phyloP scores from a whole-genome alignment of 2,113 vertebrate genomes.

The Syrmaticus mikado region DNA sequence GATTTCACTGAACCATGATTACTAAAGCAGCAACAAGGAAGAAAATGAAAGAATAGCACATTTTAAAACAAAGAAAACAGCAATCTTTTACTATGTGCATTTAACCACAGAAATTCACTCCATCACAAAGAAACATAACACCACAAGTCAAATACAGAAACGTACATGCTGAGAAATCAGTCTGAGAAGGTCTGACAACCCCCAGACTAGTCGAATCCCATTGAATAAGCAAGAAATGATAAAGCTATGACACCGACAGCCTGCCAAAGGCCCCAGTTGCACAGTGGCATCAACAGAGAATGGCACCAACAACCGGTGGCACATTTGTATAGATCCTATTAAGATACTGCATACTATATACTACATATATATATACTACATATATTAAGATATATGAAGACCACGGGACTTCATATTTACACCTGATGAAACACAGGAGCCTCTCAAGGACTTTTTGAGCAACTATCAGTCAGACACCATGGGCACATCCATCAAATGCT shows the following conservation, averaged over 20 bases:
- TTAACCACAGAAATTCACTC: background rate
- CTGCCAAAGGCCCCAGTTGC: background rate
- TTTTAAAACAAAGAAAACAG: background rate
- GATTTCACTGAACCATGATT: background rate
- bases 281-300: background rate
- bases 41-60: background rate
- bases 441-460: background rate
- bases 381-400: background rate
- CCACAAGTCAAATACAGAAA: background rate
- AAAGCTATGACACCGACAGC: background rate
- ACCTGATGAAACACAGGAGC: background rate
- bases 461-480: background rate
- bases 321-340: fast-evolving
- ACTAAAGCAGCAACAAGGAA: background rate
- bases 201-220: background rate
- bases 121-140: background rate
- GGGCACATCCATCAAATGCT: background rate
- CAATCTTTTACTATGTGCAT: background rate
- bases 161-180: background rate
- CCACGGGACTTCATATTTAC: background rate
- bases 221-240: background rate
- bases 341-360: background rate
- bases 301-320: background rate
- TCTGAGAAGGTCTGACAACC: background rate
- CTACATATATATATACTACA: no score